Conservation (phyloP, 2,888 invertebrate genomes). For the Celastrina argiolus region DNA sequence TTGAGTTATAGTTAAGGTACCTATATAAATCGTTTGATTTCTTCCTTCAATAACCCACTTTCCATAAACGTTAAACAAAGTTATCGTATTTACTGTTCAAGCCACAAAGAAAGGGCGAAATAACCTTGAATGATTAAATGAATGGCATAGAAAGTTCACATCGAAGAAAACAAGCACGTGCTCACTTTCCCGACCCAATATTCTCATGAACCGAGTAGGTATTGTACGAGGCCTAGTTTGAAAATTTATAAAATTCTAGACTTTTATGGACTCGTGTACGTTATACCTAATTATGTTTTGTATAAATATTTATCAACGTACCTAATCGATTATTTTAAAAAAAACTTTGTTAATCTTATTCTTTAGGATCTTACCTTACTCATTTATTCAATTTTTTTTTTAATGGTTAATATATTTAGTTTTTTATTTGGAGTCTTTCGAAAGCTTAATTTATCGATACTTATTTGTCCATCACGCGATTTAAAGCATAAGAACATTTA, state of each 20-base stretch:
- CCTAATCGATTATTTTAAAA: too few species aligned
- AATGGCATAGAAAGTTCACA: slow-evolving; percentile 40
- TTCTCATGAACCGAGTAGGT: slow-evolving; percentile 19
- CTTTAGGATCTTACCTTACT: too few species aligned
- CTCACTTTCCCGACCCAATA: slow-evolving; percentile 41
- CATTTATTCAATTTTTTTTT: too few species aligned
- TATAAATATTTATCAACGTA: too few species aligned
- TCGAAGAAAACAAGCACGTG: slow-evolving; percentile 41
- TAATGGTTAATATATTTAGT: too few species aligned
- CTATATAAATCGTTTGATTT: too few species aligned
- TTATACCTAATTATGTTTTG: too few species aligned
- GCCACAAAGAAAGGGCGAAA: slow-evolving; percentile 37
- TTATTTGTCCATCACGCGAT: neutral
- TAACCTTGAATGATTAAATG: slow-evolving; percentile 38
- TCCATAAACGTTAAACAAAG: slow-evolving; percentile 12
- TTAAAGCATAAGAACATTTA: neutral
- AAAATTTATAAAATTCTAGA: slow-evolving; percentile 8
- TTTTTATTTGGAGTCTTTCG: neutral
- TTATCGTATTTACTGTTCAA: slow-evolving; percentile 28
- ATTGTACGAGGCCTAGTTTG: neutral
- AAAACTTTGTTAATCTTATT: too few species aligned
- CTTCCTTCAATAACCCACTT: neutral
- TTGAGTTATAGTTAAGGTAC: neutral
- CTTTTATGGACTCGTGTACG: neutral
- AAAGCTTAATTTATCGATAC: neutral